These are phyloP conservation scores for Ianthella basta DNA, from an alignment of 37 sponge, comb jelly and placozoan genomes.

Conservation along the genomic window DNA sequence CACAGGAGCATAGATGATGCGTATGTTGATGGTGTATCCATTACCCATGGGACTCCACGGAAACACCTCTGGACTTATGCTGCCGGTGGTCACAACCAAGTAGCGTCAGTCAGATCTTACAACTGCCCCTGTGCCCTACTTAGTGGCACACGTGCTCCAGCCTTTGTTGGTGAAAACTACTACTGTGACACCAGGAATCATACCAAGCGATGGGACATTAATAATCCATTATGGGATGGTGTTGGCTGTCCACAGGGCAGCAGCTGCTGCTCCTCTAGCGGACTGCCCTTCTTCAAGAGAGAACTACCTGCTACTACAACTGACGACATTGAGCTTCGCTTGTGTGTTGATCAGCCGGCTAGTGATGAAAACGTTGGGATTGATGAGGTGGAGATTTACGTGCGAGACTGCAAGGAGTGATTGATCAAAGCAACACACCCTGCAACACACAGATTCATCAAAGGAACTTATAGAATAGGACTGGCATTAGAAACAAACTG, in stretches of 20 bases:
- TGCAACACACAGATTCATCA: too few species aligned
- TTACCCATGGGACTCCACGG: constrained; percentile 6
- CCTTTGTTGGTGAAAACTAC: background rate
- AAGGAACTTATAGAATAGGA: too few species aligned
- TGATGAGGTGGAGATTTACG: constrained; percentile 9
- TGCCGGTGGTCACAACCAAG: background rate
- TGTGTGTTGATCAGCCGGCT: constrained; percentile 9
- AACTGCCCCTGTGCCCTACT: background rate
- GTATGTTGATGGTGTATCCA: background rate
- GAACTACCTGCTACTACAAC: constrained; percentile 1
- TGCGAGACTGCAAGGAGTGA: too few species aligned
- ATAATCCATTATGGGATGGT: constrained; percentile 34
- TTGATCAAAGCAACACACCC: too few species aligned
- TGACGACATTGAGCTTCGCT: constrained; percentile 24
- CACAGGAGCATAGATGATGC: background rate
- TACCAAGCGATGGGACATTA: background rate
- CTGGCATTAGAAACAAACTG: too few species aligned
- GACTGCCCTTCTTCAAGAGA: constrained; percentile 18
- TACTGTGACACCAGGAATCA: constrained; percentile 21
- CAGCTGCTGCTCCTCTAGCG: constrained; percentile 19
- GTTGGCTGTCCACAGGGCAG: constrained; percentile 8
- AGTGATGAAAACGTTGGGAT: background rate
- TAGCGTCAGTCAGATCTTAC: background rate
- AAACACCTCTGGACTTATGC: constrained; percentile 2
- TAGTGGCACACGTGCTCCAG: background rate